A percentile compares a stretch with the other conserved stretches of the same genome.
phyloP scores from a whole-genome alignment of 35 echinoderm and acorn worm species.

The Amphiura filiformis region DNA sequence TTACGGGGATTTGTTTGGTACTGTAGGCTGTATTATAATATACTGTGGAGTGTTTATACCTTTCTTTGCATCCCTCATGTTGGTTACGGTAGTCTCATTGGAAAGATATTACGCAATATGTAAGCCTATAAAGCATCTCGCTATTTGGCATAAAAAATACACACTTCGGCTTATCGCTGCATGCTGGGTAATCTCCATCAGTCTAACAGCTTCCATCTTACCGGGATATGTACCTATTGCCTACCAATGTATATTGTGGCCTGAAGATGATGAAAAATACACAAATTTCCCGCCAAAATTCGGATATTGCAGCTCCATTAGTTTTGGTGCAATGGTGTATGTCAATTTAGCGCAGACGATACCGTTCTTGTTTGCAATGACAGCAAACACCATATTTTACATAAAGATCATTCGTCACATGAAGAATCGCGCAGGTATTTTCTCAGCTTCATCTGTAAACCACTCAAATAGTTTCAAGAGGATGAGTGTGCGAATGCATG shows the following conservation, averaged over 20 bases:
- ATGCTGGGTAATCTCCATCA: no score
- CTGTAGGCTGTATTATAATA: no score
- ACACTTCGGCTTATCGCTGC: no score
- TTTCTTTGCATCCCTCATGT: no score
- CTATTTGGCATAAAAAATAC: no score
- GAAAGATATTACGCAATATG: no score
- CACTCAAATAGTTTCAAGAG: background rate
- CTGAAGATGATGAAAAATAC: background rate
- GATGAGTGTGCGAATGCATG: background rate
- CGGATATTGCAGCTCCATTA: background rate
- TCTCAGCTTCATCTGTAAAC: background rate
- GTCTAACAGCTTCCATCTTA: no score
- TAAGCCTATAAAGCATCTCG: no score
- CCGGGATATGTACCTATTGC: background rate
- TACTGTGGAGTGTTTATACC: no score
- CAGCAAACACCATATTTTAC: background rate
- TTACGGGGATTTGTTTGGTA: no score
- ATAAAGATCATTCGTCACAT: background rate
- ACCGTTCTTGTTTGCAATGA: background rate
- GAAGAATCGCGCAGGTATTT: background rate
- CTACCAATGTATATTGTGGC: background rate
- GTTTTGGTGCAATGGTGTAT: background rate
- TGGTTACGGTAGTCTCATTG: no score
- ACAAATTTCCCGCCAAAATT: background rate
- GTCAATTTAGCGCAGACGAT: background rate